These are phyloP conservation scores for Pseudopodoces humilis DNA, from an alignment of 2,113 vertebrate genomes.

Conservation along the genomic window DNA sequence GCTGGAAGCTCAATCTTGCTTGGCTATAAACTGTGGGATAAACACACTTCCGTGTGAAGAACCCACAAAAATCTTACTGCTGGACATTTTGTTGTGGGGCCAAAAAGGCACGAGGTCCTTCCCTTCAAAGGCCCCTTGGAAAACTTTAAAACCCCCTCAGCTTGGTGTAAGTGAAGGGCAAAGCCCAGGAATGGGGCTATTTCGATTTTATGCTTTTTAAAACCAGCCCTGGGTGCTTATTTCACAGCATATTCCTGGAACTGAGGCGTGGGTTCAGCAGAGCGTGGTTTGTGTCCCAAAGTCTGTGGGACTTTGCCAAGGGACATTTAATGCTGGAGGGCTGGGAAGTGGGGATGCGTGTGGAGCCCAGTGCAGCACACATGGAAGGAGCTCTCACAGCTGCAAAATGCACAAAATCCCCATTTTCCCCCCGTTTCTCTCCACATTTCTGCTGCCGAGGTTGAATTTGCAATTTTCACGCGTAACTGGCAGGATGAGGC, in stretches of 20 bases:
- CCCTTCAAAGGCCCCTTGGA: background rate
- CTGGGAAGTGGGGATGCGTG: rapidly evolving
- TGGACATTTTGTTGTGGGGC: background rate
- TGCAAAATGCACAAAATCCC: background rate
- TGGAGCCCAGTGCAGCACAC: rapidly evolving
- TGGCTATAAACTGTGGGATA: background rate
- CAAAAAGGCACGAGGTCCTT: background rate
- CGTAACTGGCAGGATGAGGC: background rate
- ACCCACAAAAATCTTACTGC: background rate
- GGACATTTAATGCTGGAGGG: background rate
- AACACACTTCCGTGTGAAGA: background rate
- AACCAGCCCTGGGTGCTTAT: background rate
- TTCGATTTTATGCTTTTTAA: background rate
- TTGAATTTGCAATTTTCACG: background rate
- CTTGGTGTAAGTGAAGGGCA: background rate
- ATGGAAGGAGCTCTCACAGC: rapidly evolving
- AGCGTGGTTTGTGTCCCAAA: background rate
- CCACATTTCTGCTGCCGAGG: rapidly evolving
- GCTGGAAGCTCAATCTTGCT: background rate
- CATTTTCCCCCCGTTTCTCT: rapidly evolving
- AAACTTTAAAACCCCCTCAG: background rate
- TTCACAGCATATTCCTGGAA: background rate
- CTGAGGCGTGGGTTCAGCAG: background rate
- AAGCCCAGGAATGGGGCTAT: rapidly evolving
- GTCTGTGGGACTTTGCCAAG: background rate